Base-by-base conservation (phyloP, 1,140 invertebrate genomes). In the Anoplophora glabripennis region DNA sequence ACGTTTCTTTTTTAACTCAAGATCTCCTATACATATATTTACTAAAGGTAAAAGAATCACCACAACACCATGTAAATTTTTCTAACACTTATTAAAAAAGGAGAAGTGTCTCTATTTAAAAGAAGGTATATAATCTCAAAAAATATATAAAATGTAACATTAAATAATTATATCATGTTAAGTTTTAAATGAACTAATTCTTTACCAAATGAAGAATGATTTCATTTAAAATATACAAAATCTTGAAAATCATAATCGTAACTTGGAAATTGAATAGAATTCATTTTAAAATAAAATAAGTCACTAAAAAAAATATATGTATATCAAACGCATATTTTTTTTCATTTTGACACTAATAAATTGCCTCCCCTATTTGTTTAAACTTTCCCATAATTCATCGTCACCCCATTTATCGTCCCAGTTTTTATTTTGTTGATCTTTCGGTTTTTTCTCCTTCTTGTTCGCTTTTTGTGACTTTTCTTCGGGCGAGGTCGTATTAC, bases 381-480 rank as follows among this genome's bases (percentile, higher is more conserved):
- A 65, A 64, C 69, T 75, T 61, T 77, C 76, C 76, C 76, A 78
- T 9, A 76, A 60, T 61, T 76, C 76, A 53, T 76, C 74, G 53
- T 78, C 76, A 44, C 76, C 75, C 73, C 73, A 76, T 66, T 76
- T 76, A 55, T 74, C 71, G 53, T 70, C 65, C 60, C 65, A 68
- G 35, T 41, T 53, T 53, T 69, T 64, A 41, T 61, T 72, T 40
- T 64, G 61, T 33, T 57, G 53, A 62, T 73, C 61, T 17, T 63
- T 57, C 12, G 61, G 53, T 40, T 71, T 69, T 52, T 73, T 67
- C 14, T 71, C 67, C 36, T 67, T 67, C 60, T 61, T 69, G 33
- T 41, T 62, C 9, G 46, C 37, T 61, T 67, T 65, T 38, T 63
- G 59, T 4, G 55, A 57, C 9, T 41, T 51, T 2, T 54, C 40